Evolutionary conservation across 2,888 invertebrate genomes (phyloP).

Genomic region (Salticus scenicus): DNA sequence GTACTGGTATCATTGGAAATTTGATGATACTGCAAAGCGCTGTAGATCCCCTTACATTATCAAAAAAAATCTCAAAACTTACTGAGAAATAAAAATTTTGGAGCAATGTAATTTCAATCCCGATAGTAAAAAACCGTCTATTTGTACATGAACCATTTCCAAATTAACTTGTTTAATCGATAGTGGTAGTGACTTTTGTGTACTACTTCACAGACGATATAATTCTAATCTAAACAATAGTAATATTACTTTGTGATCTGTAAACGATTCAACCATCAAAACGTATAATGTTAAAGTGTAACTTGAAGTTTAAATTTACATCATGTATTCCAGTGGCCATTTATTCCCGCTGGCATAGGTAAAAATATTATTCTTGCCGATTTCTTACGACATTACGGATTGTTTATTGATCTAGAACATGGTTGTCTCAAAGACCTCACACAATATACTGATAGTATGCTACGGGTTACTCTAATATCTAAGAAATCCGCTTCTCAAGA

Average conservation of each 20-base stretch:
- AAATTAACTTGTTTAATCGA: background rate
- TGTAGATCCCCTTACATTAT: background rate
- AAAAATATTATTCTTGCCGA: background rate
- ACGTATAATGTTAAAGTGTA: too few species aligned
- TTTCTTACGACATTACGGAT: background rate
- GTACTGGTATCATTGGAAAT: too few species aligned
- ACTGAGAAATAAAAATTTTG: background rate
- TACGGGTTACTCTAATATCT: too few species aligned
- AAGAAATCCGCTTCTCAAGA: too few species aligned
- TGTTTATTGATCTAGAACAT: constrained; percentile 3
- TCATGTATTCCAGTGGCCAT: background rate
- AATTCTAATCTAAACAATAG: background rate
- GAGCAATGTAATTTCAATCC: background rate
- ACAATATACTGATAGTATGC: background rate
- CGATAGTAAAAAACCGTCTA: too few species aligned
- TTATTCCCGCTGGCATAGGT: background rate
- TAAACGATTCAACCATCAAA: too few species aligned
- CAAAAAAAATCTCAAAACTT: too few species aligned
- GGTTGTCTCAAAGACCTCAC: background rate
- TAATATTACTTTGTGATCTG: background rate
- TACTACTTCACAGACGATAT: background rate
- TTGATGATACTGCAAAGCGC: too few species aligned
- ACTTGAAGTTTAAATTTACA: background rate
- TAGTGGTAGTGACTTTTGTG: background rate
- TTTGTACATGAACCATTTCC: background rate